A percentile compares a stretch with the other conserved stretches of the same genome.
phyloP scores from a whole-genome alignment of 1,140 invertebrate species.

The Phymorhynchus buccinoides region DNA sequence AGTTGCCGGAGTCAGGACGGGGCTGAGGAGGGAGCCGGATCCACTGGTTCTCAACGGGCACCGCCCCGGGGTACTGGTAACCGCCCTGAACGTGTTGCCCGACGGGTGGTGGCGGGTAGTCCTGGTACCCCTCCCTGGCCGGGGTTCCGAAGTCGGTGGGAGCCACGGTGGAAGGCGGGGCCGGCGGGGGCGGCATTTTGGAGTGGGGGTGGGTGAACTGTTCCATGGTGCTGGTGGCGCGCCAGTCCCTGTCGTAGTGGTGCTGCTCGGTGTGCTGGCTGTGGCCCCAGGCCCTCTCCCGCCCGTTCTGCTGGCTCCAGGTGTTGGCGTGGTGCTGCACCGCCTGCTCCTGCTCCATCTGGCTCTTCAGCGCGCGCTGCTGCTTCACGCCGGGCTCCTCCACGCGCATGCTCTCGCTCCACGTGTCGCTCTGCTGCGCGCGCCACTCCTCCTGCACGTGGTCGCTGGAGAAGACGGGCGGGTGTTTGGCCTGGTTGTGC shows the following conservation, averaged over 20 bases:
- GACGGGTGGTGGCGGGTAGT: background rate
- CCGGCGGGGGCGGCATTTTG: constrained; percentile 7
- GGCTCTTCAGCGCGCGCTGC: constrained; percentile 27
- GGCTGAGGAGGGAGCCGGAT: background rate
- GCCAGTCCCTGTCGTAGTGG: constrained; percentile 24
- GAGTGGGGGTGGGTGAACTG: background rate
- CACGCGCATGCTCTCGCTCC: constrained; percentile 32
- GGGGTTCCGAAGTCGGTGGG: background rate
- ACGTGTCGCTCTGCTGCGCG: constrained; percentile 23
- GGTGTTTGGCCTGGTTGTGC: constrained; percentile 39
- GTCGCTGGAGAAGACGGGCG: constrained; percentile 23
- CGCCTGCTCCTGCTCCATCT: constrained; percentile 28
- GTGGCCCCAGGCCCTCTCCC: constrained; percentile 21
- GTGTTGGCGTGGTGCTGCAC: constrained; percentile 1
- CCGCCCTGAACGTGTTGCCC: background rate
- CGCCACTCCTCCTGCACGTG: constrained; percentile 34
- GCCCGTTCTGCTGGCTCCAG: constrained; percentile 9
- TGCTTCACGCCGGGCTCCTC: constrained; percentile 10
- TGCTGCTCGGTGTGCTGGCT: constrained; percentile 15
- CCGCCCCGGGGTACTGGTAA: background rate
- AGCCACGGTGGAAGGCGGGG: constrained; percentile 21
- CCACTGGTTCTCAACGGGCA: background rate
- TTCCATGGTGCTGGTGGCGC: background rate
- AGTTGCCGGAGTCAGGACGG: constrained; percentile 30
- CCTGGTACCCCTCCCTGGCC: background rate